phyloP scores from a whole-genome alignment of 2,888 invertebrate genomes.

The Schizaphis graminum region DNA sequence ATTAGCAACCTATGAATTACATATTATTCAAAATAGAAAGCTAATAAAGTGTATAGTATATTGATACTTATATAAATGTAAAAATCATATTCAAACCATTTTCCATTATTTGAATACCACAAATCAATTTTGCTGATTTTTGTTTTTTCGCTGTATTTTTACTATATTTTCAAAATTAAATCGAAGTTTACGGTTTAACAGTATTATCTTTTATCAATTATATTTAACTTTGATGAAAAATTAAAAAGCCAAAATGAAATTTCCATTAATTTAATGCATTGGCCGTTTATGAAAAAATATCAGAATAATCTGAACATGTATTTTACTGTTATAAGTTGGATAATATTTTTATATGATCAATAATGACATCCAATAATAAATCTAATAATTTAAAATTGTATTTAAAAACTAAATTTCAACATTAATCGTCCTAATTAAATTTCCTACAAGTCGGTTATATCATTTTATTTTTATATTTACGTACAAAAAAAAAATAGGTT shows the following conservation, averaged over 20 bases:
- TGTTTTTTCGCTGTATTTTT: neutral
- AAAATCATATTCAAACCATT: neutral
- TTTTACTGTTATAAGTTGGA: neutral
- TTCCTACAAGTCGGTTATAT: rapidly evolving
- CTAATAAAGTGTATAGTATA: neutral
- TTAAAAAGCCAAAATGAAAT: neutral
- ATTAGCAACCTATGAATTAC: neutral
- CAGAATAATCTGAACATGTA: neutral
- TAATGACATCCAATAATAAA: neutral
- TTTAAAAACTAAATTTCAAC: neutral
- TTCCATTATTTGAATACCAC: neutral
- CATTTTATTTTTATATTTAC: neutral
- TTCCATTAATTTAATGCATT: neutral
- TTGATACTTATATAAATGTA: neutral
- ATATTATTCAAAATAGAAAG: neutral
- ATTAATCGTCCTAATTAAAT: neutral
- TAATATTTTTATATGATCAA: neutral
- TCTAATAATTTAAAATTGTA: neutral
- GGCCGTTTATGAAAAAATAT: neutral
- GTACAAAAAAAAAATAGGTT: neutral
- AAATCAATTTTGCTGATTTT: neutral
- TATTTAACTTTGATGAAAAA: neutral
- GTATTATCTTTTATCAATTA: neutral
- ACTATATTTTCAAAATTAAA: neutral
- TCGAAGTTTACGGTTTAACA: neutral